A percentile compares a stretch with the other conserved stretches of the same genome.
Conservation (phyloP, 2,888 invertebrate species). For the Oscheius sp. region DNA sequence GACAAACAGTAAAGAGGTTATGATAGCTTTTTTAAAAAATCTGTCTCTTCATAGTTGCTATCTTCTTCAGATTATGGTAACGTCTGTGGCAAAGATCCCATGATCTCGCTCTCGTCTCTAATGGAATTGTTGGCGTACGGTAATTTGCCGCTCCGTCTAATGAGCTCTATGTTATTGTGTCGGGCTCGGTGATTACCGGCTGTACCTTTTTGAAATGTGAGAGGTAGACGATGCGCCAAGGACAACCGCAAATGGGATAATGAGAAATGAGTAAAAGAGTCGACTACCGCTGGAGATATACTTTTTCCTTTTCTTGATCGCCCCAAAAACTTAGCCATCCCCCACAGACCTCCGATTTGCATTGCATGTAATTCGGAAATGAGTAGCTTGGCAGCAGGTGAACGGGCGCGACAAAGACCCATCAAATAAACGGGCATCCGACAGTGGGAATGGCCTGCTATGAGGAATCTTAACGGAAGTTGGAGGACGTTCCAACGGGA, state of each 20-base stretch:
- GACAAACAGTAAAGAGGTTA: too few relatives aligned
- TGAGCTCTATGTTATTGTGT: constrained; percentile 35
- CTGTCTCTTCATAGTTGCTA: too few relatives aligned
- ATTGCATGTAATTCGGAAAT: constrained; percentile 34
- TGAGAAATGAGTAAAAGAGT: constrained; percentile 23
- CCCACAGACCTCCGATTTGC: constrained; percentile 19
- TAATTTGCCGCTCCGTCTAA: constrained; percentile 33
- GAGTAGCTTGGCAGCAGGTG: constrained; percentile 33
- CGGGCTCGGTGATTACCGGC: constrained; percentile 34
- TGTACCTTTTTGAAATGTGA: constrained; percentile 37
- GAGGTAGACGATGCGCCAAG: constrained; percentile 35
- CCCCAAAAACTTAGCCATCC: neutral
- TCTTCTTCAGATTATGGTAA: too few relatives aligned
- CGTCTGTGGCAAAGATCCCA: too few relatives aligned
- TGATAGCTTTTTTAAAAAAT: too few relatives aligned
- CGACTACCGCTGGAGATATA: neutral
- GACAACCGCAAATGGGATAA: constrained; percentile 34
- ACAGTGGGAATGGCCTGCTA: constrained; percentile 35
- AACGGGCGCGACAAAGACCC: constrained; percentile 34
- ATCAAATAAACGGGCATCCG: constrained; percentile 34
- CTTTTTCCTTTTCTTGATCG: neutral
- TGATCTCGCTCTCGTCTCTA: constrained; percentile 2
- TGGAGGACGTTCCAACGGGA: constrained; percentile 32
- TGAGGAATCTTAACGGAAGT: constrained; percentile 33
- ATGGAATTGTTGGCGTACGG: constrained; percentile 35